These are phyloP conservation scores for Cosmorhoe ocellata DNA, from an alignment of 2,888 invertebrate species.

Conservation along the genomic window DNA sequence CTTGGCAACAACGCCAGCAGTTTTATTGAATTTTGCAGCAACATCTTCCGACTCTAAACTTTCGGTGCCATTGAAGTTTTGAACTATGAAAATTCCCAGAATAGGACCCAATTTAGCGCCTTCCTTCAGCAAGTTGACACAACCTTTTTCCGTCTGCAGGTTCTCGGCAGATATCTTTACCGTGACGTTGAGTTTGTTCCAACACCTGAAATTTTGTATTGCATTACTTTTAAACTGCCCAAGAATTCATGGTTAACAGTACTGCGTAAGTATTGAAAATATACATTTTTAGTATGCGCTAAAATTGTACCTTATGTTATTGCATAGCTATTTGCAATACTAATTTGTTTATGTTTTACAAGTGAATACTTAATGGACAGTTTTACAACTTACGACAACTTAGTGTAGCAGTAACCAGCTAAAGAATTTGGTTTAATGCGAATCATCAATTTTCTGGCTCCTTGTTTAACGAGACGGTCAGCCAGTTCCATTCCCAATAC, in stretches of 20 bases:
- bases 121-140: constrained; percentile 42
- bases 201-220: constrained; percentile 38
- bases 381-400: constrained; percentile 51
- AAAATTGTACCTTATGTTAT: no score
- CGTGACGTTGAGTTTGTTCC: constrained; percentile 41
- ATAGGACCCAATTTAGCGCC: constrained; percentile 44
- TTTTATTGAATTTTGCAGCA: constrained; percentile 40
- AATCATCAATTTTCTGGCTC: constrained; percentile 48
- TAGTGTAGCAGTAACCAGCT: constrained; percentile 48
- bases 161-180: constrained; percentile 39
- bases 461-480: constrained; percentile 46
- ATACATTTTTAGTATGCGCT: no score
- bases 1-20: constrained; percentile 41
- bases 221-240: background rate
- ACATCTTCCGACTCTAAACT: constrained; percentile 37
- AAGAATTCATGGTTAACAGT: no score
- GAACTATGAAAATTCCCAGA: constrained; percentile 49
- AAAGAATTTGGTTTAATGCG: constrained; percentile 39
- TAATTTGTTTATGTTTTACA: no score
- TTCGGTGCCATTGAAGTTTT: constrained; percentile 33
- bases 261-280: no score
- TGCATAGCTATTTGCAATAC: no score
- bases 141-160: constrained; percentile 42
- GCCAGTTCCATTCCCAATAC: constrained; percentile 48
- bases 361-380: no score